A percentile compares a stretch with the other conserved stretches of the same genome.
Conservation (phyloP, 2,113 vertebrate genomes). For the Heteronetta atricapilla region DNA sequence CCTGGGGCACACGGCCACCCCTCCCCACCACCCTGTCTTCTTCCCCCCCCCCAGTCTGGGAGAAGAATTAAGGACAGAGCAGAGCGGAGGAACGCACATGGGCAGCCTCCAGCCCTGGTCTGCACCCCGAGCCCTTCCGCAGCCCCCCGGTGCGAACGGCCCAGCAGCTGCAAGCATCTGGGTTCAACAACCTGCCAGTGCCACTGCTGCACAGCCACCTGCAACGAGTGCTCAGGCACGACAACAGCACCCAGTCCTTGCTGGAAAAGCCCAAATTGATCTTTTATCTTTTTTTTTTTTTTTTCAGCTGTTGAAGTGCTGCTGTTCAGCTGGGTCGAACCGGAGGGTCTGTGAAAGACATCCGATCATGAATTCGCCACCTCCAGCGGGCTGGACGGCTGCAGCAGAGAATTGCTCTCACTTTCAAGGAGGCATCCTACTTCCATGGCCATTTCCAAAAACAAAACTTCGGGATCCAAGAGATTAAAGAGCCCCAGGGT, state of each 20-base stretch:
- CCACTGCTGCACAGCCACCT: neutral
- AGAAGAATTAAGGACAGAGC: neutral
- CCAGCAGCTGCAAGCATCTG: neutral
- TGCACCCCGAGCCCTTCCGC: neutral
- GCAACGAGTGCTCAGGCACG: neutral
- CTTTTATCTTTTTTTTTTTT: neutral
- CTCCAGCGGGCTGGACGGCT: neutral
- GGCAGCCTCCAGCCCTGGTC: neutral
- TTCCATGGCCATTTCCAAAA: neutral
- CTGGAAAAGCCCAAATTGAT: neutral
- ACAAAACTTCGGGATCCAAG: neutral
- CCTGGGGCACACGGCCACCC: neutral
- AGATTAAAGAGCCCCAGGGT: neutral
- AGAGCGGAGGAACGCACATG: neutral
- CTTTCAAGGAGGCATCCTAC: neutral
- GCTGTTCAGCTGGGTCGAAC: neutral
- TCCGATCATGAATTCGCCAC: neutral
- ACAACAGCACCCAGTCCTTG: accelerated
- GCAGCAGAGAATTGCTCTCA: neutral
- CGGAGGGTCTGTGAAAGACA: neutral
- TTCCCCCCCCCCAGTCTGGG: neutral
- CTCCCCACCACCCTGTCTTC: neutral
- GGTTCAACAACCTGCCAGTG: neutral
- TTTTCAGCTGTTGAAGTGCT: neutral
- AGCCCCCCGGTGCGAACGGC: neutral